Evolutionary conservation across 2,888 invertebrate genomes (phyloP).

Genomic region (Thereva unica): DNA sequence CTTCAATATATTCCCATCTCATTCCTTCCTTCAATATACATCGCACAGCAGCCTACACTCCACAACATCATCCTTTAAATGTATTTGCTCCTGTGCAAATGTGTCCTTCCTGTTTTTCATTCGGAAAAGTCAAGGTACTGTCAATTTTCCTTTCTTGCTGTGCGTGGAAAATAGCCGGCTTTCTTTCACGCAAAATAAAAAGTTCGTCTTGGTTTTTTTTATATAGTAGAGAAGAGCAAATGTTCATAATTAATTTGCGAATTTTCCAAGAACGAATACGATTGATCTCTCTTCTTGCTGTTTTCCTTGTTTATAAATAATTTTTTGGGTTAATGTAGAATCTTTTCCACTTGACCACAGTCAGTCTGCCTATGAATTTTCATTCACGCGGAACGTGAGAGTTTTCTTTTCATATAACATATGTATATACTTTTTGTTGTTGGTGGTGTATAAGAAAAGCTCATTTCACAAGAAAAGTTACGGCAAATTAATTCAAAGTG

Average conservation of each 20-base stretch:
- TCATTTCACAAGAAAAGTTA: background rate
- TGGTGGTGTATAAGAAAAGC: conserved; percentile 11
- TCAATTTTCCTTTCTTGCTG: background rate
- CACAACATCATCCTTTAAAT: no score
- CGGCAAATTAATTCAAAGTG: background rate
- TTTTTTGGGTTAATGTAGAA: conserved; percentile 10
- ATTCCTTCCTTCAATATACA: no score
- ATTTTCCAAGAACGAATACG: conserved; percentile 24
- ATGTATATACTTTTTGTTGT: conserved; percentile 8
- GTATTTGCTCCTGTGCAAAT: background rate
- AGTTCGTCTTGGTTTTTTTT: conserved; percentile 4
- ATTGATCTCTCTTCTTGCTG: background rate
- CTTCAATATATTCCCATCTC: no score
- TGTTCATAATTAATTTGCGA: conserved; percentile 1
- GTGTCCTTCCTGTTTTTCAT: background rate
- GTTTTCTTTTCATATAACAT: background rate
- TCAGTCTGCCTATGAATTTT: conserved; percentile 24
- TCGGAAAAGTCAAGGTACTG: background rate
- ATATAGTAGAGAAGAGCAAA: background rate
- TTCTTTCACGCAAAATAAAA: background rate
- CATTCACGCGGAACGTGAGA: conserved; percentile 24
- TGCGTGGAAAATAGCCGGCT: conserved; percentile 7
- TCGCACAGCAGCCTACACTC: no score
- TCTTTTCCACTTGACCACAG: conserved; percentile 9
- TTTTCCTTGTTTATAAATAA: conserved; percentile 29